Conservation (phyloP, 2,888 invertebrate genomes). For the Diarsia dahlii region DNA sequence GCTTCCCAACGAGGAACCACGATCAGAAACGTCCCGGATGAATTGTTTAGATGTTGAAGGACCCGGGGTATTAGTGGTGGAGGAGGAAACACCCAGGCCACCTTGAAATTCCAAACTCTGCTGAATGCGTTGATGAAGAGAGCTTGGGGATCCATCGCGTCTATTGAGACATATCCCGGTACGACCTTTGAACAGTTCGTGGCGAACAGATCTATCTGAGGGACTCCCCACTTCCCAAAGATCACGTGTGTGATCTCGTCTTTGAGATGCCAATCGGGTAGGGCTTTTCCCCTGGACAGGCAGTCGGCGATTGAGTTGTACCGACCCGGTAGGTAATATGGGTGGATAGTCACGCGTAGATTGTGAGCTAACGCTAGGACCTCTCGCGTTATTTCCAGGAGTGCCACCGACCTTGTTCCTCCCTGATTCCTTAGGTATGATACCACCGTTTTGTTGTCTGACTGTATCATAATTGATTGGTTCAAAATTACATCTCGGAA, state of each 20-base stretch:
- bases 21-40: slow-evolving; percentile 47
- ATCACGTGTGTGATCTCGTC: background rate
- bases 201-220: slow-evolving; percentile 41
- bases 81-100: slow-evolving; percentile 63
- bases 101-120: background rate
- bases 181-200: slow-evolving; percentile 3
- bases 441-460: slow-evolving; percentile 42
- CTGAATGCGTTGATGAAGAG: slow-evolving; percentile 18
- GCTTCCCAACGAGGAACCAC: slow-evolving; percentile 53
- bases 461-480: too few relatives aligned
- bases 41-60: slow-evolving; percentile 53
- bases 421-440: slow-evolving; percentile 62
- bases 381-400: slow-evolving; percentile 19
- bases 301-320: slow-evolving; percentile 63
- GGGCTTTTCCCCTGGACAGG: slow-evolving; percentile 44
- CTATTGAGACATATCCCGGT: background rate
- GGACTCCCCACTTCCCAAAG: slow-evolving; percentile 45
- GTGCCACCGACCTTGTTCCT: slow-evolving; percentile 27
- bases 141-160: background rate
- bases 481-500: too few relatives aligned
- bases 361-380: background rate
- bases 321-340: slow-evolving; percentile 60
- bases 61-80: slow-evolving; percentile 60
- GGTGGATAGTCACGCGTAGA: slow-evolving; percentile 13
- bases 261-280: slow-evolving; percentile 16